phyloP scores from a whole-genome alignment of 2,113 vertebrate genomes.

The Actenoides hombroni region DNA sequence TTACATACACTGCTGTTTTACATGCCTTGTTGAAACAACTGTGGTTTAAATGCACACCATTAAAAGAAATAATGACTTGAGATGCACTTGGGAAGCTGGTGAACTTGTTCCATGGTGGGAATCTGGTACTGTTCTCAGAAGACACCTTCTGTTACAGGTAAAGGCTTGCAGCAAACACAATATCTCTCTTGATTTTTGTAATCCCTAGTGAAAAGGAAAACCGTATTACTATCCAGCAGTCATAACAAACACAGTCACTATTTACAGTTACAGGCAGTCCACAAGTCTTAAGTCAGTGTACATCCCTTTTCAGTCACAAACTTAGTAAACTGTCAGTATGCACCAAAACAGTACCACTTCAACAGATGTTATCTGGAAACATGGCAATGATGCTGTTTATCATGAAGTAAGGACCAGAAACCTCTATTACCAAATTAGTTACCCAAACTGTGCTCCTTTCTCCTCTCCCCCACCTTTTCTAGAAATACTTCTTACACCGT shows the following conservation, averaged over 20 bases:
- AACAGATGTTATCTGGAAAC: neutral
- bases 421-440: neutral
- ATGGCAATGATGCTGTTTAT: neutral
- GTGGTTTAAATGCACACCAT: constrained; percentile 64
- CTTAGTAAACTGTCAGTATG: neutral
- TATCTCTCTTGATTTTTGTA: constrained; percentile 98
- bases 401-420: neutral
- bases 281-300: neutral
- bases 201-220: constrained; percentile 80
- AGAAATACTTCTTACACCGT: neutral
- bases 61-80: constrained; percentile 65
- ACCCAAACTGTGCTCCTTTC: neutral
- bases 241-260: neutral
- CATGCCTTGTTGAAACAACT: constrained; percentile 69
- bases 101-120: neutral
- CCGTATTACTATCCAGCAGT: neutral
- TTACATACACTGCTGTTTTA: constrained; percentile 81
- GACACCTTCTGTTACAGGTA: constrained; percentile 81
- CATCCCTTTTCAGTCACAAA: neutral
- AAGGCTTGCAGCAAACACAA: constrained; percentile 97
- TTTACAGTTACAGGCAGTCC: neutral
- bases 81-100: neutral
- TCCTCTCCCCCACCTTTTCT: neutral
- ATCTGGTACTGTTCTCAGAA: neutral
- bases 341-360: too few species aligned